A percentile compares a stretch with the other conserved stretches of the same genome.
Conservation (phyloP, 2,797 vertebrate species). For the Cichlasoma orientale region DNA sequence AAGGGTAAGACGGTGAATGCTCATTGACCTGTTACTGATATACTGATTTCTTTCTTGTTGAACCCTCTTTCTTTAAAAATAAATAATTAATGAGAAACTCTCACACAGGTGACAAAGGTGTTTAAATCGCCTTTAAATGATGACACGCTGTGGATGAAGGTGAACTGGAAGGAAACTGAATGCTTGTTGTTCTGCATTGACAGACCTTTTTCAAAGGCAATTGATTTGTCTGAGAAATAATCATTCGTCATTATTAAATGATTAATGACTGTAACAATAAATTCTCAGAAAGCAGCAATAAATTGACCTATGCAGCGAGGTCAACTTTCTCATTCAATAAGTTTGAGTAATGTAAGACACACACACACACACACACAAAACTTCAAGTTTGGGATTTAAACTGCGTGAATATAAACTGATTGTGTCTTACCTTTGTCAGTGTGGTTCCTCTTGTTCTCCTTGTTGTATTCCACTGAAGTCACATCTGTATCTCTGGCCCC, state of each 20-base stretch:
- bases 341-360: neutral
- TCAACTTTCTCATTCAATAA: slow-evolving; percentile 5
- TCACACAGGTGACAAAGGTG: slow-evolving; percentile 7
- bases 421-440: slow-evolving; percentile 86
- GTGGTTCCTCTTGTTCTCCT: slow-evolving; percentile 90
- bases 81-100: slow-evolving; percentile 27
- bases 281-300: slow-evolving; percentile 33
- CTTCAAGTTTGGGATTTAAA: neutral
- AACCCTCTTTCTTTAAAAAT: slow-evolving; percentile 32
- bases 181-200: slow-evolving; percentile 35
- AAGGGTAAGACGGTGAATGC: slow-evolving; percentile 49
- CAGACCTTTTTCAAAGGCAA: slow-evolving; percentile 35
- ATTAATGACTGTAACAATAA: slow-evolving; percentile 49
- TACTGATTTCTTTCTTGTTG: slow-evolving; percentile 29
- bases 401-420: neutral
- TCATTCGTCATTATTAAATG: slow-evolving; percentile 58
- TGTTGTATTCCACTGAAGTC: slow-evolving; percentile 87
- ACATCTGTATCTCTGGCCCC: slow-evolving; percentile 90
- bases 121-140: slow-evolving; percentile 18
- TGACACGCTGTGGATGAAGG: slow-evolving; percentile 15
- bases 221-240: slow-evolving; percentile 55
- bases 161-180: slow-evolving; percentile 25
- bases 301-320: slow-evolving; percentile 29
- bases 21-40: slow-evolving; percentile 65
- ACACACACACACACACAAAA: neutral